These are phyloP conservation scores for Penaeus monodon DNA, from an alignment of 2,888 invertebrate species.

Conservation along the genomic window DNA sequence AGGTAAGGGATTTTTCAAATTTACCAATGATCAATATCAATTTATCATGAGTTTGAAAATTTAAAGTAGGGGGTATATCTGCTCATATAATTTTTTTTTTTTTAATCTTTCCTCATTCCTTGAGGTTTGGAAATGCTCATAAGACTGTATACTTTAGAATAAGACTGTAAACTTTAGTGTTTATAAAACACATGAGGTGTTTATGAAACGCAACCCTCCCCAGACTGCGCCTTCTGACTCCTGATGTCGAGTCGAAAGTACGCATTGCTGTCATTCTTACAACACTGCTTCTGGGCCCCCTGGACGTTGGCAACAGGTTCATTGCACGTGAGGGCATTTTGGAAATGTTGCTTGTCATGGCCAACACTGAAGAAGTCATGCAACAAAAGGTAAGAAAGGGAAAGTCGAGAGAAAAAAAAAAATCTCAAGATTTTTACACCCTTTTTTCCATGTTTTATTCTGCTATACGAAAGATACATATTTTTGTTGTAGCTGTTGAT, in stretches of 20 bases:
- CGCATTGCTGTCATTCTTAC: slow-evolving; percentile 90
- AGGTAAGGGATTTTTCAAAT: slow-evolving; percentile 71
- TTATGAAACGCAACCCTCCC: background rate
- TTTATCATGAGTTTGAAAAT: no score
- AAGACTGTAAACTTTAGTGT: no score
- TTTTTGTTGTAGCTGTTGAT: no score
- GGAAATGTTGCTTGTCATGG: slow-evolving; percentile 97
- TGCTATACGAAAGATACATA: no score
- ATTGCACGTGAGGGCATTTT: slow-evolving; percentile 81
- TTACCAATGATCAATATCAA: background rate
- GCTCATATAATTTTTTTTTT: background rate
- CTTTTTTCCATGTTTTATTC: no score
- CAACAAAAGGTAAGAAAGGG: slow-evolving; percentile 74
- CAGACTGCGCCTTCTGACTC: slow-evolving; percentile 82
- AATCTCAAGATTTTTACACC: no score
- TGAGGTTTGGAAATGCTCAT: no score
- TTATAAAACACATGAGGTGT: no score
- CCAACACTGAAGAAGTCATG: slow-evolving; percentile 88
- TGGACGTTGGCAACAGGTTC: slow-evolving; percentile 87
- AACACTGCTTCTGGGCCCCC: slow-evolving; percentile 87
- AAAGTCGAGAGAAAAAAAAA: background rate
- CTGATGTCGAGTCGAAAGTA: slow-evolving; percentile 88
- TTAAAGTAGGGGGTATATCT: no score
- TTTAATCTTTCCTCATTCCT: background rate
- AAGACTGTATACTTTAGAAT: no score